A percentile compares a stretch with the other conserved stretches of the same genome.
Evolutionary conservation across 2,888 invertebrate species (phyloP).

Genomic region (Diarsia dahlii): DNA sequence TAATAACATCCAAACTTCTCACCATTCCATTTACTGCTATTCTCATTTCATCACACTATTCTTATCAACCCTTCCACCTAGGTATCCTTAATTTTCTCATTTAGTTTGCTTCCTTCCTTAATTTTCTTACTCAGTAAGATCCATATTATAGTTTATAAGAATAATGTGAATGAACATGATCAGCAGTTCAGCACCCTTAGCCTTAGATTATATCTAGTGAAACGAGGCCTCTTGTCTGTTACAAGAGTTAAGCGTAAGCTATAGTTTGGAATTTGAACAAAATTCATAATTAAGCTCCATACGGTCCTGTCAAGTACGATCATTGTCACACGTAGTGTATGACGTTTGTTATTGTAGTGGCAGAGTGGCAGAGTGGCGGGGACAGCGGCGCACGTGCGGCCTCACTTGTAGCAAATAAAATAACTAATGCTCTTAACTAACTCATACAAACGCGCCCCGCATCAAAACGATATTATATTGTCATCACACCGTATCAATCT

Average conservation of each 20-base stretch:
- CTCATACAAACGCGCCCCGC: constrained; percentile 70
- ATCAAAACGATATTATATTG: constrained; percentile 82
- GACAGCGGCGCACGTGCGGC: constrained; percentile 18
- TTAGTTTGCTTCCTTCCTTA: too few relatives aligned
- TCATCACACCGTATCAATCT: constrained; percentile 85
- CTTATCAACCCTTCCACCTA: too few relatives aligned
- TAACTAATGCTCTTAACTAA: constrained; percentile 72
- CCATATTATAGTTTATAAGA: neutral
- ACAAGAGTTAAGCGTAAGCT: neutral
- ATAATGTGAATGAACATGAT: too few relatives aligned
- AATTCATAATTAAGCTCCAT: neutral
- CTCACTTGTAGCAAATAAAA: constrained; percentile 66
- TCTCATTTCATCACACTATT: too few relatives aligned
- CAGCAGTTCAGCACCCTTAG: too few relatives aligned
- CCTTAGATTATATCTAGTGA: neutral
- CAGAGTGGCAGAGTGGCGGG: neutral
- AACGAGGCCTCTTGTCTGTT: neutral
- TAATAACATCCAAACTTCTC: too few relatives aligned
- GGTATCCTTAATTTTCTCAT: too few relatives aligned
- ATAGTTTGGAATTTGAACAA: neutral
- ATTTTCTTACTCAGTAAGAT: neutral
- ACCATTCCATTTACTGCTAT: too few relatives aligned
- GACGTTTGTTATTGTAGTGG: constrained; percentile 16
- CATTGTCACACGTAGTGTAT: neutral
- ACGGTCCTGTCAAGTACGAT: constrained; percentile 27